Percentiles rank a stretch among this genome's conserved stretches.
phyloP scores from a whole-genome alignment of 2,888 invertebrate species.

The Escarpia spicata region DNA sequence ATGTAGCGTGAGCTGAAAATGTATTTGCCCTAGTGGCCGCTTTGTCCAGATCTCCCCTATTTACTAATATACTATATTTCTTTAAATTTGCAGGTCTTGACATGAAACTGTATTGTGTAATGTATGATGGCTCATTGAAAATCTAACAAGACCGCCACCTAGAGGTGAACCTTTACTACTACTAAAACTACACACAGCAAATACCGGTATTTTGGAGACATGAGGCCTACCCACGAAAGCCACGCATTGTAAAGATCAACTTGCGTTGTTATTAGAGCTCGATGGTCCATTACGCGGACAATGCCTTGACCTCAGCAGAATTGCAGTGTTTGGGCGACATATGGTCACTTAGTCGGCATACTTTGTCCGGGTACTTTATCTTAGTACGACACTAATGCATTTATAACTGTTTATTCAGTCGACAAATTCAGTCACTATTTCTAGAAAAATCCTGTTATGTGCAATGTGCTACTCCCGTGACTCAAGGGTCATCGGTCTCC shows the following conservation, averaged over 20 bases:
- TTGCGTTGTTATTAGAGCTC: neutral
- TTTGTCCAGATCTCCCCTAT: too few relatives aligned
- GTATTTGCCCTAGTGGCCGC: too few relatives aligned
- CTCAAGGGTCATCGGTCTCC: too few relatives aligned
- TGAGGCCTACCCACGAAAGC: too few relatives aligned
- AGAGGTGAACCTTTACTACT: neutral
- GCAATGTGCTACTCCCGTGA: neutral
- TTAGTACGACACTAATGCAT: neutral
- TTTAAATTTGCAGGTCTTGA: too few relatives aligned
- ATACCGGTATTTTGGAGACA: neutral
- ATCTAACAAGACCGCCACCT: neutral
- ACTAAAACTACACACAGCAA: neutral
- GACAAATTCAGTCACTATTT: neutral
- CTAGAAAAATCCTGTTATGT: neutral
- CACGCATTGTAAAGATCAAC: too few relatives aligned
- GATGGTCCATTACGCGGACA: neutral
- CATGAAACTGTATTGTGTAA: too few relatives aligned
- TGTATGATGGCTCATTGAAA: neutral
- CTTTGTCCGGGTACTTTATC: neutral
- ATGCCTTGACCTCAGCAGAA: neutral
- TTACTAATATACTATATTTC: too few relatives aligned
- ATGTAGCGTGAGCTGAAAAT: too few relatives aligned
- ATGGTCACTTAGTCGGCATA: neutral
- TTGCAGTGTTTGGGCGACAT: neutral
- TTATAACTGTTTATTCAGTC: neutral